Conservation (phyloP, 2,797 vertebrate genomes). For the Lindbergichthys nudifrons region DNA sequence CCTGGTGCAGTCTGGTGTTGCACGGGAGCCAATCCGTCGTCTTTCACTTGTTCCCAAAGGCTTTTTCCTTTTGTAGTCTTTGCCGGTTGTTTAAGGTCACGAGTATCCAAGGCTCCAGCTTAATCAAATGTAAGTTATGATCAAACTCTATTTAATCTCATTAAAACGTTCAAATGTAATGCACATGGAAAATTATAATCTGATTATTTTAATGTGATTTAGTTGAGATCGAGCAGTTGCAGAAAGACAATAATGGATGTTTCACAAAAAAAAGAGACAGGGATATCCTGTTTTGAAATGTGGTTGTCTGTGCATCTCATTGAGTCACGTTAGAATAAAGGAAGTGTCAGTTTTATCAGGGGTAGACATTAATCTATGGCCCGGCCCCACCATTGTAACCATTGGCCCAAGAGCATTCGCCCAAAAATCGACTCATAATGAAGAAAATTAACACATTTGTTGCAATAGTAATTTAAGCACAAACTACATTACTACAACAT, state of each 20-base stretch:
- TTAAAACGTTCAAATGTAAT: background rate
- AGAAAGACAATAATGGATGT: background rate
- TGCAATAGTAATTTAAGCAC: too few relatives aligned
- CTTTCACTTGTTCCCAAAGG: background rate
- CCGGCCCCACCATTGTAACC: too few relatives aligned
- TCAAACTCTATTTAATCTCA: background rate
- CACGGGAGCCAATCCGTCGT: conserved; percentile 2
- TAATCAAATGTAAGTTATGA: background rate
- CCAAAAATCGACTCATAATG: too few relatives aligned
- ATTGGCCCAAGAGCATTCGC: too few relatives aligned
- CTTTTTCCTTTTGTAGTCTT: background rate
- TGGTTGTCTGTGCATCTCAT: background rate
- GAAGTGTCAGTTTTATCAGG: background rate
- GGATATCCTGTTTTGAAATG: conserved; percentile 20
- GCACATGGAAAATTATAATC: background rate
- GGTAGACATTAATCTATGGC: too few relatives aligned
- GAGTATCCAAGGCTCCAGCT: background rate
- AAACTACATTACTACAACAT: too few relatives aligned
- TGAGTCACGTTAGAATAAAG: background rate
- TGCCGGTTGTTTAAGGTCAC: background rate
- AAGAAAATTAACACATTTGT: too few relatives aligned
- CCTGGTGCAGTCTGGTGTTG: background rate
- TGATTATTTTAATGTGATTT: conserved; percentile 18
- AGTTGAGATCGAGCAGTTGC: background rate
- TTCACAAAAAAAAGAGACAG: background rate